Evolutionary conservation across 2,113 vertebrate species (phyloP).

Genomic region (Polypterus bichir): DNA sequence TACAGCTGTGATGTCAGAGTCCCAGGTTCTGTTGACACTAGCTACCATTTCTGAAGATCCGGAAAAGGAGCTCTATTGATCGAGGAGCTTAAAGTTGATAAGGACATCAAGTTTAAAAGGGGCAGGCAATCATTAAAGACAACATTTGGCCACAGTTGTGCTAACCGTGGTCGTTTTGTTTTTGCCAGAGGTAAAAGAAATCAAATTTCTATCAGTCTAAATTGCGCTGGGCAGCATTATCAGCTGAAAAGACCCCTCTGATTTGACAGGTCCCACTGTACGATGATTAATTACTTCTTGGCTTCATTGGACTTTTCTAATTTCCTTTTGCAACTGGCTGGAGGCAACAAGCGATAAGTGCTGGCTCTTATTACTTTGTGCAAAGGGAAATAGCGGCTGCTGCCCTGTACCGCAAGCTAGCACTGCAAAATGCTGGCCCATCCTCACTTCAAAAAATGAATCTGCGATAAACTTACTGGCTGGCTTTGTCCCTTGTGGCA

Average conservation of each 20-base stretch:
- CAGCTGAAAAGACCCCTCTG: conserved; percentile 84
- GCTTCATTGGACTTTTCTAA: conserved; percentile 84
- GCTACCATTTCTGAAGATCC: conserved; percentile 36
- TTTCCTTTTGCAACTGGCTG: conserved; percentile 78
- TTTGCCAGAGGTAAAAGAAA: conserved; percentile 77
- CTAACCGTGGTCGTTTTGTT: conserved; percentile 48
- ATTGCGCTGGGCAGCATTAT: conserved; percentile 95
- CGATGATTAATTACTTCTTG: conserved; percentile 98
- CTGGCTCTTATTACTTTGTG: conserved; percentile 85
- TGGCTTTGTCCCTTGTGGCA: too few relatives aligned
- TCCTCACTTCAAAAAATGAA: neutral
- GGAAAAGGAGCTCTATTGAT: conserved; percentile 49
- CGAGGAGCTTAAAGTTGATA: conserved; percentile 51
- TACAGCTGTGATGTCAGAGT: too few relatives aligned
- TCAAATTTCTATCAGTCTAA: conserved; percentile 94
- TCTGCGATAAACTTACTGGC: too few relatives aligned
- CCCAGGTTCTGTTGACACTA: too few relatives aligned
- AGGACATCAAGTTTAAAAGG: conserved; percentile 54
- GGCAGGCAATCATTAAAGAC: conserved; percentile 62
- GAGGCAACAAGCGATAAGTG: conserved; percentile 87
- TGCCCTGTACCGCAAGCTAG: conserved; percentile 51
- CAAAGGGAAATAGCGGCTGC: conserved; percentile 76
- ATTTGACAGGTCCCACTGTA: conserved; percentile 91
- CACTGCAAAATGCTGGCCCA: conserved; percentile 53
- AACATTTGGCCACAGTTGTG: conserved; percentile 58